A percentile compares a stretch with the other conserved stretches of the same genome.
phyloP scores from a whole-genome alignment of 2,888 invertebrate genomes.

The Cephus nigrinus region DNA sequence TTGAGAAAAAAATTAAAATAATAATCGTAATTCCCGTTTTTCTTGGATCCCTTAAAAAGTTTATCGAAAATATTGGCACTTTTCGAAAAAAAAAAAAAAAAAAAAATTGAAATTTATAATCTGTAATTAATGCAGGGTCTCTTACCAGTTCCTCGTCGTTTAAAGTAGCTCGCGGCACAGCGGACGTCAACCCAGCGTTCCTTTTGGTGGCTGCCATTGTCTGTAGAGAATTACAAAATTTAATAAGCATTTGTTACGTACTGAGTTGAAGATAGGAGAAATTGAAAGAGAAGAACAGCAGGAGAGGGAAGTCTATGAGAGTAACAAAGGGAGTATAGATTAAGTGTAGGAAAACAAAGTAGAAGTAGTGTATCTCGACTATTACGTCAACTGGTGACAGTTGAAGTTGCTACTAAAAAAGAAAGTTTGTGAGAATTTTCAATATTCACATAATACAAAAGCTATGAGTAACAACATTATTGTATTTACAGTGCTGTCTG shows the following conservation, averaged over 20 bases:
- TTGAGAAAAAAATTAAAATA: constrained; percentile 4
- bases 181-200: constrained; percentile 96
- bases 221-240: constrained; percentile 69
- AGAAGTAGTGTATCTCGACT: too few relatives aligned
- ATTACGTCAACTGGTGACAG: too few relatives aligned
- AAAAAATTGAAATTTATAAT: not conserved
- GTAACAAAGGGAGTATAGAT: not conserved
- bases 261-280: not conserved
- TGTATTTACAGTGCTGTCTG: too few relatives aligned
- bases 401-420: too few relatives aligned
- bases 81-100: not conserved
- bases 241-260: not conserved
- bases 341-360: not conserved
- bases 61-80: constrained; percentile 2
- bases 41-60: not conserved
- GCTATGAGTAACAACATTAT: too few relatives aligned
- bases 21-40: constrained; percentile 19
- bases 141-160: constrained; percentile 99
- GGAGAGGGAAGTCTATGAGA: not conserved
- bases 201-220: constrained; percentile 99
- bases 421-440: too few relatives aligned
- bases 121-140: constrained; percentile 8
- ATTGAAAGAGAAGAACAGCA: not conserved
- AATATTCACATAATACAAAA: too few relatives aligned
- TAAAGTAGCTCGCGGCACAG: constrained; percentile 95